Evolutionary conservation across 2,888 invertebrate genomes (phyloP).

Genomic region (Erpobdella octoculata): DNA sequence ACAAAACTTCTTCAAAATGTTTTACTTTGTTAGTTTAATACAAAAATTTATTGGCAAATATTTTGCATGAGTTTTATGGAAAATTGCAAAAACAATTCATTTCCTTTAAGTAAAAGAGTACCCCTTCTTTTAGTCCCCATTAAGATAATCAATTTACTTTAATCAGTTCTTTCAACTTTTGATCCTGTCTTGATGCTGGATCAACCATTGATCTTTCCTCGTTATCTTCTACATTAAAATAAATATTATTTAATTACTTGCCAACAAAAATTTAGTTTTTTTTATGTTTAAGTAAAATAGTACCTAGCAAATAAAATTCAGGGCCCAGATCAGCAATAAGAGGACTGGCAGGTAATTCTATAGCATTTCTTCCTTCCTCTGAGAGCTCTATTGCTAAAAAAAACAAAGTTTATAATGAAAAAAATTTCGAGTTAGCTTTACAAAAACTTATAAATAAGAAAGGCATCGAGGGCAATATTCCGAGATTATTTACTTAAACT

Average conservation of each 20-base stretch:
- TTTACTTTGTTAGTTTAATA: no score
- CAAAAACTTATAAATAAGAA: background rate
- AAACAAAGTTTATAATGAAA: background rate
- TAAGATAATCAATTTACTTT: constrained; percentile 48
- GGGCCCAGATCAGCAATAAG: constrained; percentile 78
- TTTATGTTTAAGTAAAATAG: background rate
- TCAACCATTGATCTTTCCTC: constrained; percentile 94
- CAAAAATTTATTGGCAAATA: no score
- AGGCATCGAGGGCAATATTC: background rate
- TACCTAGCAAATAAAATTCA: constrained; percentile 81
- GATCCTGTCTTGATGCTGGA: constrained; percentile 75
- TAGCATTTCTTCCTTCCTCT: constrained; percentile 89
- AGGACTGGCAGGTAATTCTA: constrained; percentile 89
- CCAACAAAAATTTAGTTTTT: constrained; percentile 44
- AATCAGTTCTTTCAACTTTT: constrained; percentile 74
- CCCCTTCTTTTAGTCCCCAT: no score
- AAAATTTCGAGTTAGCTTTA: background rate
- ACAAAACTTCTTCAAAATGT: no score
- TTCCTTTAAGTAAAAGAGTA: no score
- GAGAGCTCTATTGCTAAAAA: constrained; percentile 75
- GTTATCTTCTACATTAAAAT: constrained; percentile 68
- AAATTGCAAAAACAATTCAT: no score
- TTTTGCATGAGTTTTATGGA: no score
- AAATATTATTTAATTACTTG: background rate
- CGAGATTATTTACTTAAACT: no score